These are phyloP conservation scores for Yoshiicerus persimilis DNA, from an alignment of 1,140 invertebrate species.

Conservation along the genomic window DNA sequence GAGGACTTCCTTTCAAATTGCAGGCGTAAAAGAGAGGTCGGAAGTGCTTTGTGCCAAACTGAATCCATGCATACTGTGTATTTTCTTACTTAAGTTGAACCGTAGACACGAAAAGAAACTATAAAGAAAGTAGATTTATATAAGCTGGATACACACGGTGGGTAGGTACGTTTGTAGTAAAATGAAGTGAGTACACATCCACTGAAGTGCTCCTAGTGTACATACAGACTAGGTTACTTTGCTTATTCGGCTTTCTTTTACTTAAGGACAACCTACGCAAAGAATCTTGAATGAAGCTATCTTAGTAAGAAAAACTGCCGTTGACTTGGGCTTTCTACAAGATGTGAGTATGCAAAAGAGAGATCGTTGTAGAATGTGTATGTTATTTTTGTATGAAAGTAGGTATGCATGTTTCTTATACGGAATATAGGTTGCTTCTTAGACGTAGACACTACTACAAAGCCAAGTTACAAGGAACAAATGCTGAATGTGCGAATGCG, in stretches of 20 bases:
- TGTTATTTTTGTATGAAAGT: background rate
- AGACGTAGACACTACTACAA: background rate
- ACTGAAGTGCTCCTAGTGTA: background rate
- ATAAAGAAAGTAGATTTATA: background rate
- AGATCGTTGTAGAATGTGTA: background rate
- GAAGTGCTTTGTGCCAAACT: slow-evolving; percentile 4
- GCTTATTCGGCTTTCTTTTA: background rate
- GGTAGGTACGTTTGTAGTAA: background rate
- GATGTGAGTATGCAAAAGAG: background rate
- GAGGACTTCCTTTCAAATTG: background rate
- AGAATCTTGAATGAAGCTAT: slow-evolving; percentile 5
- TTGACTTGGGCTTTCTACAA: background rate
- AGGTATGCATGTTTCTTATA: background rate
- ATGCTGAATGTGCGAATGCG: slow-evolving; percentile 21
- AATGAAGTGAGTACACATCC: background rate
- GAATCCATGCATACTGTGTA: background rate
- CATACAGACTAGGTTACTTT: background rate
- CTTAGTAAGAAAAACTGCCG: background rate
- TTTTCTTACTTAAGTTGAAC: background rate
- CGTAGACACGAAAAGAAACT: background rate
- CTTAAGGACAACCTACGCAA: background rate
- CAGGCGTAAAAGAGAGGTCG: background rate
- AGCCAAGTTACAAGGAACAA: background rate
- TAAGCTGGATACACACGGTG: background rate
- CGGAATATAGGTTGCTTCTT: background rate